phyloP scores from a whole-genome alignment of 2,113 vertebrate species.

The Symphodus melops region DNA sequence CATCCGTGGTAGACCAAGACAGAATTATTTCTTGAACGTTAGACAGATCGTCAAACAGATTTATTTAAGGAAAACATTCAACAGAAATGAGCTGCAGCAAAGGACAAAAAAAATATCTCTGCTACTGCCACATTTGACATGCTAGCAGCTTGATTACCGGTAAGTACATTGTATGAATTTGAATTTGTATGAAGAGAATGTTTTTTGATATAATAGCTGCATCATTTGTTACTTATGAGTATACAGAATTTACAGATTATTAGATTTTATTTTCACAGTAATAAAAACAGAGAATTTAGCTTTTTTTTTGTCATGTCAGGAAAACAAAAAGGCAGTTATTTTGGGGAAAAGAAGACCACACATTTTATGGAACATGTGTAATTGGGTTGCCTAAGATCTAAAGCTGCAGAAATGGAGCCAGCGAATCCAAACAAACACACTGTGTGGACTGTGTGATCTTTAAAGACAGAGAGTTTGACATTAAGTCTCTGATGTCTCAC shows the following conservation, averaged over 20 bases:
- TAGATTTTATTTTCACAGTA: conserved; percentile 2
- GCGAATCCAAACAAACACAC: conserved; percentile 37
- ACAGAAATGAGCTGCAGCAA: conserved; percentile 2
- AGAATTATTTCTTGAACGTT: conserved; percentile 51
- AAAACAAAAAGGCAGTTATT: conserved; percentile 28
- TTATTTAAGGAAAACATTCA: conserved; percentile 14
- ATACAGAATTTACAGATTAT: conserved; percentile 10
- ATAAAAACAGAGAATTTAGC: neutral
- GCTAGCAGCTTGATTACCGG: neutral
- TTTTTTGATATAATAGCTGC: conserved; percentile 4
- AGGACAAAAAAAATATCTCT: conserved; percentile 2
- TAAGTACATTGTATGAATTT: conserved; percentile 2
- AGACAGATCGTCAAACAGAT: conserved; percentile 52
- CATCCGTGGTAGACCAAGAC: conserved; percentile 39
- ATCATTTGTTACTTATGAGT: neutral
- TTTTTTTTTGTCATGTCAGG: conserved; percentile 9
- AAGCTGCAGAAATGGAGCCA: conserved; percentile 57
- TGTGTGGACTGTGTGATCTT: conserved; percentile 48
- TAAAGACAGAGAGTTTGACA: conserved; percentile 25
- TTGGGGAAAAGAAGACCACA: conserved; percentile 29
- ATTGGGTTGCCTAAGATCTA: conserved; percentile 43
- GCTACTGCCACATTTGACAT: conserved; percentile 6
- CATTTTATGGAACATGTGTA: conserved; percentile 39
- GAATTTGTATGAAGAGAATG: conserved; percentile 9
- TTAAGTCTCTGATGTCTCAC: conserved; percentile 31